Percentiles rank a stretch among this genome's conserved stretches.
These are phyloP conservation scores for Denticeps clupeoides DNA, from an alignment of 2,797 vertebrate species.

Conservation along the genomic window DNA sequence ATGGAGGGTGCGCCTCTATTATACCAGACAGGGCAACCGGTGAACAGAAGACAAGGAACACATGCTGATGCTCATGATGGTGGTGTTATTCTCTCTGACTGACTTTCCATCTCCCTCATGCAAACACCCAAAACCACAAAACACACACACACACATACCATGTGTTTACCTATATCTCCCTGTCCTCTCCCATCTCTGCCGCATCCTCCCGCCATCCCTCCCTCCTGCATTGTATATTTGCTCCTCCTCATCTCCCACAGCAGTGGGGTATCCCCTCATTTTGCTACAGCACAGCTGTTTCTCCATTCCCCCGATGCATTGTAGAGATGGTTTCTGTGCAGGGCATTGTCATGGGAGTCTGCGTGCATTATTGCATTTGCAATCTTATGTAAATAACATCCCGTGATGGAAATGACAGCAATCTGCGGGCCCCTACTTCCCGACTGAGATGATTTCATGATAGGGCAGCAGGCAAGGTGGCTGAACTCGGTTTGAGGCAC, in stretches of 20 bases:
- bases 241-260: background rate
- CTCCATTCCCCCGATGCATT: slow-evolving; percentile 8
- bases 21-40: too few relatives aligned
- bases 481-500: background rate
- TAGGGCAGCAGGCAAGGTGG: background rate
- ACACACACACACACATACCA: background rate
- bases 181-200: slow-evolving; percentile 3
- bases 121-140: too few relatives aligned
- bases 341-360: slow-evolving; percentile 9
- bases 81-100: background rate
- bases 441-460: slow-evolving; percentile 13
- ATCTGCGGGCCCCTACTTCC: slow-evolving; percentile 10
- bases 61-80: slow-evolving; percentile 1
- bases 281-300: slow-evolving; percentile 5
- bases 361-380: slow-evolving; percentile 19
- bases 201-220: slow-evolving; percentile 7
- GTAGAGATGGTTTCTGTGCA: slow-evolving; percentile 12
- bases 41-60: too few relatives aligned
- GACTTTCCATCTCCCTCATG: too few relatives aligned
- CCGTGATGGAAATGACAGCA: slow-evolving; percentile 10
- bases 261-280: slow-evolving; percentile 7
- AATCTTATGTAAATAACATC: slow-evolving; percentile 16
- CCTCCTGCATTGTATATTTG: background rate
- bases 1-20: background rate
- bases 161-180: background rate